These are phyloP conservation scores for Channa maculata DNA, from an alignment of 2,113 vertebrate genomes.

Conservation along the genomic window DNA sequence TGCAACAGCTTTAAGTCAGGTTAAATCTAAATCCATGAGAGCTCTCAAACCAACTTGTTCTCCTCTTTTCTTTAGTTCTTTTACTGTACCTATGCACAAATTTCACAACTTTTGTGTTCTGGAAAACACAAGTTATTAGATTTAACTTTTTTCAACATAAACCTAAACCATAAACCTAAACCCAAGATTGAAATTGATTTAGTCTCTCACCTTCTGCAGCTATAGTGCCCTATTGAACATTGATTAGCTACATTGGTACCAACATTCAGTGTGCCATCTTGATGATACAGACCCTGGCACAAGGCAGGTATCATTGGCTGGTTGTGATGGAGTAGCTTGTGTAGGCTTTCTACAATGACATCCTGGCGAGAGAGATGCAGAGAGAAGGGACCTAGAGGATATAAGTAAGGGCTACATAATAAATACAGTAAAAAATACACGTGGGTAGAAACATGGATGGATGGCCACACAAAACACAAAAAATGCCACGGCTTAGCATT, in stretches of 20 bases:
- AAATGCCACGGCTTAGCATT: no score
- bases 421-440: constrained; percentile 33
- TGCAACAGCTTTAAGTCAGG: no score
- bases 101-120: no score
- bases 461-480: background rate
- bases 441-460: background rate
- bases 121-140: no score
- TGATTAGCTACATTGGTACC: constrained; percentile 23
- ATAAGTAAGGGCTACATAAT: no score
- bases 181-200: background rate
- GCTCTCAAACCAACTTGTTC: no score
- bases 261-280: constrained; percentile 19
- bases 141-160: background rate
- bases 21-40: no score
- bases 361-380: no score
- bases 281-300: constrained; percentile 46
- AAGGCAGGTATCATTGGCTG: constrained; percentile 28
- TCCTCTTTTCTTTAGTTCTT: no score
- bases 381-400: no score
- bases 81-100: no score
- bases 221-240: constrained; percentile 4
- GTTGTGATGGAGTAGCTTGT: constrained; percentile 52
- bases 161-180: background rate
- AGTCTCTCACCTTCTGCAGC: constrained; percentile 3
- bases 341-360: background rate